Conservation (phyloP, 2,113 vertebrate genomes). For the Sus scrofa region DNA sequence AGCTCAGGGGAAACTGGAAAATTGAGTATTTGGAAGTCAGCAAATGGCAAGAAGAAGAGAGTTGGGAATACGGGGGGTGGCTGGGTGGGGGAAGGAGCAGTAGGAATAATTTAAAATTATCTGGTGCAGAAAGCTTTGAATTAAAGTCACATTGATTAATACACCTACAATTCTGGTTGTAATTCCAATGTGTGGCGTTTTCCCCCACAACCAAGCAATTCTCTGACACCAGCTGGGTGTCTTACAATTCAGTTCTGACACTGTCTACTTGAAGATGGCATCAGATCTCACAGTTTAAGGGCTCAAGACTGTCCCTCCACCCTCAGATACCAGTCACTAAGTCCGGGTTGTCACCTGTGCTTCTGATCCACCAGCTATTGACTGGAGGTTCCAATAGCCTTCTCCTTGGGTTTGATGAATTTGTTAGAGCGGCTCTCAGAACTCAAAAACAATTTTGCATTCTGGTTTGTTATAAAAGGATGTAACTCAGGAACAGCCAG, state of each 20-base stretch:
- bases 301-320: neutral
- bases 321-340: neutral
- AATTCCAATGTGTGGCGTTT: neutral
- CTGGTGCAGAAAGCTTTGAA: neutral
- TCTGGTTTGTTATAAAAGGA: neutral
- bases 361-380: neutral
- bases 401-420: neutral
- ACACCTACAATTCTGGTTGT: neutral
- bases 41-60: neutral
- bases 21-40: neutral
- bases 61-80: neutral
- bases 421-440: neutral
- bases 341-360: neutral
- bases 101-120: neutral
- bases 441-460: neutral
- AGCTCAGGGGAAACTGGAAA: neutral
- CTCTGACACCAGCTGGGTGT: neutral
- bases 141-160: neutral
- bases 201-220: neutral
- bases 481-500: neutral
- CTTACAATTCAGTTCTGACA: neutral
- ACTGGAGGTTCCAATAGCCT: neutral
- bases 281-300: neutral
- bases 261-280: neutral
- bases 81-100: no score